Conservation (phyloP, 2,888 invertebrate genomes). For the Ceramica pisi region DNA sequence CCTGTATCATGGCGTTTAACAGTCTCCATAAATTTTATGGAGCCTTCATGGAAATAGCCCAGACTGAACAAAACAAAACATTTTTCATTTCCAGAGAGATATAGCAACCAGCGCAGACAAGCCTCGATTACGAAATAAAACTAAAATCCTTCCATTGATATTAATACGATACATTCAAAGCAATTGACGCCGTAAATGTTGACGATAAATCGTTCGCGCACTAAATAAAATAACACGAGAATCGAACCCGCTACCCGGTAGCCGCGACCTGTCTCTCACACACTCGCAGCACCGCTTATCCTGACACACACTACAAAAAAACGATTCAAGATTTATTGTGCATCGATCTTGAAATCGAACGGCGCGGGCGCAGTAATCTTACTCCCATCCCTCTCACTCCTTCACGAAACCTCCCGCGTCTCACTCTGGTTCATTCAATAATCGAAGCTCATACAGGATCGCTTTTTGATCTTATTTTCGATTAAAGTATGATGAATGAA, state of each 20-base stretch:
- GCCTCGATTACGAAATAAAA: conserved; percentile 65
- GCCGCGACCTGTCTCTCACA: conserved; percentile 79
- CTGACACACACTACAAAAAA: conserved; percentile 71
- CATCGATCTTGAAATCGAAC: conserved; percentile 82
- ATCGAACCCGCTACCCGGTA: conserved; percentile 79
- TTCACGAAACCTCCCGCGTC: conserved; percentile 42
- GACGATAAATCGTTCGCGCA: conserved; percentile 76
- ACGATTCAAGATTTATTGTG: conserved; percentile 81
- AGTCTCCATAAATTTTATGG: conserved; percentile 10
- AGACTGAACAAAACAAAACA: conserved; percentile 22
- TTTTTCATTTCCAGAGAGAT: conserved; percentile 41
- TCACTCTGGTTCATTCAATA: conserved; percentile 75
- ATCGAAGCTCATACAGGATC: conserved; percentile 70
- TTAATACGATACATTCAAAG: conserved; percentile 77
- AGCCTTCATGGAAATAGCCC: conserved; percentile 20
- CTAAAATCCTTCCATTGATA: conserved; percentile 65
- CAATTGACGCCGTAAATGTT: conserved; percentile 74
- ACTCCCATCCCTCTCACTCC: conserved; percentile 60
- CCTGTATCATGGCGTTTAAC: conserved; percentile 4
- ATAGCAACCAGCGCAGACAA: conserved; percentile 35
- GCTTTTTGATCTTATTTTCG: conserved; percentile 72
- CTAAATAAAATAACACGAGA: conserved; percentile 71
- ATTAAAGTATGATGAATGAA: conserved; percentile 81
- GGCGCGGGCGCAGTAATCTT: conserved; percentile 71
- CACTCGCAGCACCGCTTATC: conserved; percentile 76